Percentiles rank a stretch among this genome's conserved stretches.
These are phyloP conservation scores for Yponomeuta malinellus DNA, from an alignment of 2,888 invertebrate species.

Conservation along the genomic window DNA sequence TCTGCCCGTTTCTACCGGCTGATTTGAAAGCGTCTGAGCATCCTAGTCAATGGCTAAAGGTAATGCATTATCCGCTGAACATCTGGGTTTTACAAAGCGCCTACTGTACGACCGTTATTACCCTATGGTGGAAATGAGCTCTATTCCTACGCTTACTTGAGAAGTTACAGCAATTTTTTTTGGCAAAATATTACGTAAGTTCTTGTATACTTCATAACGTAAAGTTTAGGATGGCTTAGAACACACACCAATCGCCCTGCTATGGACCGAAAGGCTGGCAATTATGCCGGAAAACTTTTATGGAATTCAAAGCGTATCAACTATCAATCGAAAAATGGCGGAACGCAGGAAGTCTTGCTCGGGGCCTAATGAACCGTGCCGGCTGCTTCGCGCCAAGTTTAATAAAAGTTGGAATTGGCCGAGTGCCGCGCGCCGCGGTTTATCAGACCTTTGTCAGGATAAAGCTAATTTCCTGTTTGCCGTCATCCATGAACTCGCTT, in stretches of 20 bases:
- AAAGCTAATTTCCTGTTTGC: constrained; percentile 25
- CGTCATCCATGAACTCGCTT: constrained; percentile 24
- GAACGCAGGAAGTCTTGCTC: constrained; percentile 1
- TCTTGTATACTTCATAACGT: background rate
- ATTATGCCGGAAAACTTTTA: background rate
- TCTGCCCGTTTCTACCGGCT: background rate
- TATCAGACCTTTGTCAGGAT: constrained; percentile 17
- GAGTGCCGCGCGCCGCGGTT: constrained; percentile 19
- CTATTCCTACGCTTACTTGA: background rate
- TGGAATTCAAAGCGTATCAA: background rate
- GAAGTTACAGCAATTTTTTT: background rate
- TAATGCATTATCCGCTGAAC: background rate
- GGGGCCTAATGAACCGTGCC: constrained; percentile 16
- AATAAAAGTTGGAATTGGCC: constrained; percentile 27
- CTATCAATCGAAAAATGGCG: background rate
- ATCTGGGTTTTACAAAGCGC: background rate
- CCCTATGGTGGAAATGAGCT: background rate
- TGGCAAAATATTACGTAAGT: background rate
- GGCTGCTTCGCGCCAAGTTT: constrained; percentile 21
- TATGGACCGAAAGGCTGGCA: background rate
- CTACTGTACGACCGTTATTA: background rate
- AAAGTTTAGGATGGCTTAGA: background rate
- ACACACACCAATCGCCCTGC: background rate
- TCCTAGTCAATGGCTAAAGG: background rate
- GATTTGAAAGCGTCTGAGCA: background rate